A percentile compares a stretch with the other conserved stretches of the same genome.
Evolutionary conservation across 2,888 invertebrate genomes (phyloP).

Genomic region (Papilio elwesi): DNA sequence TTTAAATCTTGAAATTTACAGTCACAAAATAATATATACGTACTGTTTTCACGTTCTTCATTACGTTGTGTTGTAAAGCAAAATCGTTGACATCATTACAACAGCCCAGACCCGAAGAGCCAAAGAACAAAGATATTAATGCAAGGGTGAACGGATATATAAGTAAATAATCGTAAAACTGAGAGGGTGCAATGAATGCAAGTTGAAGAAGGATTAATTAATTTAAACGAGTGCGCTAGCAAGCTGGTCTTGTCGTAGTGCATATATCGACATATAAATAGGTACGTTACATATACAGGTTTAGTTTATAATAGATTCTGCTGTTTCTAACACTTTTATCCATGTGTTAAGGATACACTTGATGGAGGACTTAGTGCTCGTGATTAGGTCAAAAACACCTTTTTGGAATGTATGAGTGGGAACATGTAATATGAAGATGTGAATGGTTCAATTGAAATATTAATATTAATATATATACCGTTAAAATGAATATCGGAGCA

Average conservation of each 20-base stretch:
- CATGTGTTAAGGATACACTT: no score
- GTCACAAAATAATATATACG: no score
- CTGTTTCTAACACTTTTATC: no score
- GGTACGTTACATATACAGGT: neutral
- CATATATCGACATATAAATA: neutral
- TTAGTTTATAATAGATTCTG: no score
- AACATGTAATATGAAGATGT: no score
- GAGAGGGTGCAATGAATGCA: slow-evolving; percentile 38
- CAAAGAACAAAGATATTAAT: slow-evolving; percentile 18
- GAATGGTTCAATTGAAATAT: no score
- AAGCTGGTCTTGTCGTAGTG: neutral
- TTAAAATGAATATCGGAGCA: no score
- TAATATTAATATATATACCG: no score
- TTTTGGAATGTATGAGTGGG: no score
- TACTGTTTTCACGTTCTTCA: neutral
- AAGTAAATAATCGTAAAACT: slow-evolving; percentile 33
- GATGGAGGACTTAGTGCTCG: no score
- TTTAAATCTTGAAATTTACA: no score
- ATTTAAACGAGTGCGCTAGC: slow-evolving; percentile 28
- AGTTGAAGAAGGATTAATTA: slow-evolving; percentile 34
- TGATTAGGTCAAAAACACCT: no score
- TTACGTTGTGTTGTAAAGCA: neutral
- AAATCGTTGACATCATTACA: slow-evolving; percentile 22
- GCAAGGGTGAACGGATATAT: slow-evolving; percentile 33
- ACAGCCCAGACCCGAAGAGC: neutral